phyloP scores from a whole-genome alignment of 2,797 vertebrate species.

The Pseudotriccus pelzelni region DNA sequence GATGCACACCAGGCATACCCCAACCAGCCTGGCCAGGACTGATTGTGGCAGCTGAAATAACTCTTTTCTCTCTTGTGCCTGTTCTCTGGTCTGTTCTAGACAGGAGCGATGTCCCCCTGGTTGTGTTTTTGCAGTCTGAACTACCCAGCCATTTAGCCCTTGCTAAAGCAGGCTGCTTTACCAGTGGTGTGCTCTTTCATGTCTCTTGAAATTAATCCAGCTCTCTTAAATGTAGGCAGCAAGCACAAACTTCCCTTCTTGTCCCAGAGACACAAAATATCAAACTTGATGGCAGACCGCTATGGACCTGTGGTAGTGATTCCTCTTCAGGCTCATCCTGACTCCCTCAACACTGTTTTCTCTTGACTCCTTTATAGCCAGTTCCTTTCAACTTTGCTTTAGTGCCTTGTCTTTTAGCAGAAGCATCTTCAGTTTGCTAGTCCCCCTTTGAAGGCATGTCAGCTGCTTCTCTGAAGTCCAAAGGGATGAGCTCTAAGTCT shows the following conservation, averaged over 20 bases:
- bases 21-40: neutral
- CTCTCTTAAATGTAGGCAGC: neutral
- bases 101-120: neutral
- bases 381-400: neutral
- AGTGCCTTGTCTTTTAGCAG: neutral
- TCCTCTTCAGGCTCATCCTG: neutral
- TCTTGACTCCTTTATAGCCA: neutral
- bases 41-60: neutral
- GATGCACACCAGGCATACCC: fast-evolving
- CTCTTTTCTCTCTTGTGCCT: neutral
- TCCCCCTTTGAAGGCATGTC: neutral
- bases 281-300: neutral
- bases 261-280: neutral
- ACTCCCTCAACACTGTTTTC: neutral
- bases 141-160: neutral
- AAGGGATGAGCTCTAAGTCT: neutral
- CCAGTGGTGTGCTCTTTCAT: neutral
- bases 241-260: neutral
- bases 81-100: neutral
- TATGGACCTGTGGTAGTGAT: neutral
- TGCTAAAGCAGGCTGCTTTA: neutral
- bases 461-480: slow-evolving; percentile 13
- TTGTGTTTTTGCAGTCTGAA: neutral
- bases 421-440: neutral
- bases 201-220: neutral